Evolutionary conservation across 2,797 vertebrate species (phyloP).

Genomic region (Nyctibius grandis): DNA sequence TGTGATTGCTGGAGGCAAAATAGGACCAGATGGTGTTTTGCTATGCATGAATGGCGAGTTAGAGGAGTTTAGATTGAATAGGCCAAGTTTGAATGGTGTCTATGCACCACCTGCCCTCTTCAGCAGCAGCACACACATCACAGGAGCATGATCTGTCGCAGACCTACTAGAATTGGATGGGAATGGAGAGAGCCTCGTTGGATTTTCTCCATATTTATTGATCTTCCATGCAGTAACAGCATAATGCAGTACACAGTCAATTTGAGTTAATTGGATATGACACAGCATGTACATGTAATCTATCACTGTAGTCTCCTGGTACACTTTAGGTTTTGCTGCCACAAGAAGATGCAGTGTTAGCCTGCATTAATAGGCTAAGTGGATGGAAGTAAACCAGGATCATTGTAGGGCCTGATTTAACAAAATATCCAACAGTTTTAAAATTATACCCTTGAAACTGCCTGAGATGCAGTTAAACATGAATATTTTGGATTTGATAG

Average conservation of each 20-base stretch:
- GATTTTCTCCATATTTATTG: constrained; percentile 93
- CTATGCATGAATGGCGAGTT: constrained; percentile 99
- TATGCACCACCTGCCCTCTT: constrained; percentile 99
- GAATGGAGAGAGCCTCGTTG: constrained; percentile 78
- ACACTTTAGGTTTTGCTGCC: constrained; percentile 86
- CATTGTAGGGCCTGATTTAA: constrained; percentile 23
- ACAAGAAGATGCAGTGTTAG: constrained; percentile 83
- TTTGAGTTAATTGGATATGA: constrained; percentile 99
- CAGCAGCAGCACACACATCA: constrained; percentile 84
- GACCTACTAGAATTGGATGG: constrained; percentile 71
- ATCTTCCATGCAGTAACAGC: constrained; percentile 90
- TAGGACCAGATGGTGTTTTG: constrained; percentile 99
- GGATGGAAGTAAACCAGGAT: constrained; percentile 48
- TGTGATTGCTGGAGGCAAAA: constrained; percentile 99
- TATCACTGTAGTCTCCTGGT: constrained; percentile 87
- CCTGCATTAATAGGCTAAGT: constrained; percentile 84
- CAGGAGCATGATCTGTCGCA: constrained; percentile 83
- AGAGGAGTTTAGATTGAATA: constrained; percentile 98
- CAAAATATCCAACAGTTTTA: background rate
- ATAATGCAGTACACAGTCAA: constrained; percentile 90
- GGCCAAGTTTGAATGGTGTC: constrained; percentile 99
- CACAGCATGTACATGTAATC: constrained; percentile 91
- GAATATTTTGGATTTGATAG: background rate
- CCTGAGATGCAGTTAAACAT: background rate
- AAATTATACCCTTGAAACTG: background rate